Conservation (phyloP, 1,140 invertebrate species). For the Drosophila tropicalis region DNA sequence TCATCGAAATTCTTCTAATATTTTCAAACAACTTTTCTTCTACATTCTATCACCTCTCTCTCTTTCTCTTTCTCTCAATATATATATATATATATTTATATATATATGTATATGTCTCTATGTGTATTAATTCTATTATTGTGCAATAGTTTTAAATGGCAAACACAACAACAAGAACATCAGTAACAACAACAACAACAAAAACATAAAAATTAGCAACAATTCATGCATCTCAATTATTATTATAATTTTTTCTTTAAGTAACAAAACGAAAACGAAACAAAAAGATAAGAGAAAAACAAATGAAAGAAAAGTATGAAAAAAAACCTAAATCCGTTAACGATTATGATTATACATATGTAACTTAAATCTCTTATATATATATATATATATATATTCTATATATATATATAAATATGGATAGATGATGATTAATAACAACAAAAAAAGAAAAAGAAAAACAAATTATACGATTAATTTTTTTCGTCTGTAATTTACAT, state of each 20-base stretch:
- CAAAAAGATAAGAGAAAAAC: conserved; percentile 25
- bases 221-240: conserved; percentile 64
- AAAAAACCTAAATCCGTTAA: conserved; percentile 30
- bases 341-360: conserved; percentile 50
- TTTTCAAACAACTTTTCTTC: neutral
- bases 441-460: neutral
- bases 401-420: neutral
- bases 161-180: conserved; percentile 49
- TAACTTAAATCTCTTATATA: conserved; percentile 13
- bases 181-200: conserved; percentile 36
- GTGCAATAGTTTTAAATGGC: conserved; percentile 79
- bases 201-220: conserved; percentile 26
- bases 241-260: conserved; percentile 71
- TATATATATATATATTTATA: neutral
- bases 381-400: conserved; percentile 1
- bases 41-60: neutral
- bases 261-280: conserved; percentile 26
- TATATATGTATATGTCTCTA: conserved; percentile 26
- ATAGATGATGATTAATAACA: conserved; percentile 13
- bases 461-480: conserved; percentile 51
- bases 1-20: neutral
- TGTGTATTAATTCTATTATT: conserved; percentile 72
- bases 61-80: conserved; percentile 10
- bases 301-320: conserved; percentile 14
- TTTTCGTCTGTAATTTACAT: conserved; percentile 67